phyloP scores from a whole-genome alignment of 2,113 vertebrate species.

The Microcebus tavaratra region DNA sequence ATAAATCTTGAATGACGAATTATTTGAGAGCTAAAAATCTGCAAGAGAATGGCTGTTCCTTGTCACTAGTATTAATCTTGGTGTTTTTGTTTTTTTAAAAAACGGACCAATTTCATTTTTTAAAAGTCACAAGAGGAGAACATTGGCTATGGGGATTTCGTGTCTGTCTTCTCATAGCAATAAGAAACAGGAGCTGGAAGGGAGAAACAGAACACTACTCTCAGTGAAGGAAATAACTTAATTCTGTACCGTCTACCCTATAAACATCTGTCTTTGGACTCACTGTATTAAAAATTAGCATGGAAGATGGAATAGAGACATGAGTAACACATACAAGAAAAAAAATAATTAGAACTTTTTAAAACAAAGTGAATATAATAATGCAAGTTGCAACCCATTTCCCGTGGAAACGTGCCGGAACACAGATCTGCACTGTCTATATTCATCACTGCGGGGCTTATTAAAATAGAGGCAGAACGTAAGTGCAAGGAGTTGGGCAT shows the following conservation, averaged over 20 bases:
- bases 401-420: neutral
- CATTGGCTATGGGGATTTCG: neutral
- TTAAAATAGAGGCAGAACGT: neutral
- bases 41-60: neutral
- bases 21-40: neutral
- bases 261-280: constrained; percentile 40
- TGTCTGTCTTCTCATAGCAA: neutral
- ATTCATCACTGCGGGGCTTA: neutral
- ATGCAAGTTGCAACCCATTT: neutral
- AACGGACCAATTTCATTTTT: neutral
- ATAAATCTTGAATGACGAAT: constrained; percentile 8
- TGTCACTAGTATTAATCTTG: neutral
- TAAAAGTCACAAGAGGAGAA: constrained; percentile 29
- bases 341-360: neutral
- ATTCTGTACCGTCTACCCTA: constrained; percentile 23
- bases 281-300: neutral
- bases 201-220: neutral
- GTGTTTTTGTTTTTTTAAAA: constrained; percentile 11
- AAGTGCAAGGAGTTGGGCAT: neutral
- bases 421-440: neutral
- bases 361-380: neutral
- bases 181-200: constrained; percentile 31
- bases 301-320: neutral
- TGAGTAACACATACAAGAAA: neutral
- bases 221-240: constrained; percentile 49